Base-by-base conservation (phyloP, 2,113 vertebrate species). In the Eonycteris spelaea region DNA sequence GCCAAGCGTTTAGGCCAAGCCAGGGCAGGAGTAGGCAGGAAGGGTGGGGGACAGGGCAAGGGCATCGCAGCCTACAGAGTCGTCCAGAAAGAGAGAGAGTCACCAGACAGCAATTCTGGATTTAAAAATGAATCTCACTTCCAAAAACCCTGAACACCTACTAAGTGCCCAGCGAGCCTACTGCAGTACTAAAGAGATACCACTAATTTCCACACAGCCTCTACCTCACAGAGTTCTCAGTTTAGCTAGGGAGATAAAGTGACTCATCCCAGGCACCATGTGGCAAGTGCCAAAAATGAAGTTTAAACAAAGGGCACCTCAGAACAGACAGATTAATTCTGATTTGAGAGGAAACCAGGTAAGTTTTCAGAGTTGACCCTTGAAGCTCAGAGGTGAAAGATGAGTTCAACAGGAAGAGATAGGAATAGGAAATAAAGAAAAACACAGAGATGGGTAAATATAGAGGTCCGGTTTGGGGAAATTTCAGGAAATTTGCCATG, bases 231-330 rank as follows among this genome's bases (percentile, higher is more conserved):
- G 45, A 24, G 94, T 82, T 61, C 68, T 26, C 92, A 33, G 35
- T 43, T 65, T 22, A 71, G 83, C 94, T 40, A 18, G 68, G 24
- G 51, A 89, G 94, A 78, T 30, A 45, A 2, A n/a, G 59, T 94
- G 93, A 96, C 91, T 97, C 93, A 97, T 55, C 75, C 91, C 88
- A 18, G 63, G 63, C 83, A 28, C 8, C 19, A 18, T 30, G 90
- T 55, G 85, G 71, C 70, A 53, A 65, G 82, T 95, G 93, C 88
- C 85, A 82, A 45, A 35, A 35, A 13, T 40, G 77, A 85, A 53
- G 94, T 92, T 94, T 97, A 87, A 92, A 95, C 96, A 96, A 96
- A 96, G 96, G 91, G 95, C 93, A 86, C 68, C 90, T 82, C 51
- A 82, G 84, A 84, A 43, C 67, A 28, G 80, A 79, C 63, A 91